A percentile compares a stretch with the other conserved stretches of the same genome.
Conservation (phyloP, 2,797 vertebrate species). For the Nyctibius grandis region DNA sequence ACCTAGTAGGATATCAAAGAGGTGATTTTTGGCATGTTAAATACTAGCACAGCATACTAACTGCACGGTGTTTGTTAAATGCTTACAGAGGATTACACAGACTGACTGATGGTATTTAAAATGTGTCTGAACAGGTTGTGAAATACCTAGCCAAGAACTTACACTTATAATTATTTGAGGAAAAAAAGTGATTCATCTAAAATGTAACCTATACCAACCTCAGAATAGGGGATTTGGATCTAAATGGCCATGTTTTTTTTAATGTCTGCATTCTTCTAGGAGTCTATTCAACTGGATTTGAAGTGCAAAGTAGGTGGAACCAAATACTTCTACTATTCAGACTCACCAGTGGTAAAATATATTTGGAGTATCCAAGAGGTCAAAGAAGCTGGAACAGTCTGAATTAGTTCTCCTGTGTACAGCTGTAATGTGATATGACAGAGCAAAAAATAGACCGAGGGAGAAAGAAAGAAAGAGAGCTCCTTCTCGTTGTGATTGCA, state of each 20-base stretch:
- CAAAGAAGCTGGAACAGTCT: background rate
- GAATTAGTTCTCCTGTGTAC: constrained; percentile 7
- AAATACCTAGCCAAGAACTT: constrained; percentile 22
- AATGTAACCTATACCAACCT: background rate
- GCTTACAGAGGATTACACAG: background rate
- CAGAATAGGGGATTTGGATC: background rate
- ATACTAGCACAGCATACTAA: background rate
- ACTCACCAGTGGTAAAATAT: background rate
- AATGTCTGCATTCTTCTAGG: constrained; percentile 13
- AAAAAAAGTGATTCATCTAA: background rate
- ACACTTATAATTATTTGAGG: background rate
- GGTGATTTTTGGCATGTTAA: background rate
- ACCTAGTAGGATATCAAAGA: background rate
- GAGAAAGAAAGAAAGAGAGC: background rate
- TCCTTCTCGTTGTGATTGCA: background rate
- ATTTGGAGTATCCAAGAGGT: constrained; percentile 25
- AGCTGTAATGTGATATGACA: constrained; percentile 14
- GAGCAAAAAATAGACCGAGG: background rate
- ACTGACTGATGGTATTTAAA: background rate
- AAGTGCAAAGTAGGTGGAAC: constrained; percentile 25
- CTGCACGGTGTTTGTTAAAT: background rate
- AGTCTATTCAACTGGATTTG: constrained; percentile 13
- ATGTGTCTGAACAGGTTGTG: background rate
- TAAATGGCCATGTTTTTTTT: background rate
- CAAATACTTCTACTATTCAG: constrained; percentile 27